phyloP scores from a whole-genome alignment of 2,797 vertebrate species.

The Ctenopoma multispine region DNA sequence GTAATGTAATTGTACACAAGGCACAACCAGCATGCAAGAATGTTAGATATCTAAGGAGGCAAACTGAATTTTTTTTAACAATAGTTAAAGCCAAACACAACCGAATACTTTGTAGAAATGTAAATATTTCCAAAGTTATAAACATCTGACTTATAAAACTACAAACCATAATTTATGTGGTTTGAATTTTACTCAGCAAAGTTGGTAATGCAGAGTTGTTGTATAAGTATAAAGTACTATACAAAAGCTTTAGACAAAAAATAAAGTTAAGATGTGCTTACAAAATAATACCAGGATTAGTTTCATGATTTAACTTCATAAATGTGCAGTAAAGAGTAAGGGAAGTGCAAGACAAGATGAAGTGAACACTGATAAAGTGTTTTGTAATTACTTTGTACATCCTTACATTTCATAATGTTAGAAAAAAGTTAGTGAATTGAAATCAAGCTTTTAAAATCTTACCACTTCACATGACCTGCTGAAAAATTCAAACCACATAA shows the following conservation, averaged over 20 bases:
- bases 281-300: too few relatives aligned
- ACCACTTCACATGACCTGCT: background rate
- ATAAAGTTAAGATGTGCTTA: too few relatives aligned
- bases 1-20: slow-evolving; percentile 20
- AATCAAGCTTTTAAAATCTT: background rate
- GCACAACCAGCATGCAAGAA: slow-evolving; percentile 51
- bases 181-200: background rate
- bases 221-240: too few relatives aligned
- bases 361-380: too few relatives aligned
- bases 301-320: too few relatives aligned
- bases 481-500: background rate
- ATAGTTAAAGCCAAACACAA: background rate
- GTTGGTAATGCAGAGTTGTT: too few relatives aligned
- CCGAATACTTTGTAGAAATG: background rate
- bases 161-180: background rate
- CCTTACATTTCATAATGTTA: too few relatives aligned
- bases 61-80: background rate
- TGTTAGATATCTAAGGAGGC: background rate
- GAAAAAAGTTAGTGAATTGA: background rate
- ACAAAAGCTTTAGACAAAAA: too few relatives aligned
- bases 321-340: too few relatives aligned
- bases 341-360: too few relatives aligned
- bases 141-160: background rate
- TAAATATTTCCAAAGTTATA: background rate
- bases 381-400: too few relatives aligned